Conservation (phyloP, 2,888 invertebrate species). For the Apodemia zela region DNA sequence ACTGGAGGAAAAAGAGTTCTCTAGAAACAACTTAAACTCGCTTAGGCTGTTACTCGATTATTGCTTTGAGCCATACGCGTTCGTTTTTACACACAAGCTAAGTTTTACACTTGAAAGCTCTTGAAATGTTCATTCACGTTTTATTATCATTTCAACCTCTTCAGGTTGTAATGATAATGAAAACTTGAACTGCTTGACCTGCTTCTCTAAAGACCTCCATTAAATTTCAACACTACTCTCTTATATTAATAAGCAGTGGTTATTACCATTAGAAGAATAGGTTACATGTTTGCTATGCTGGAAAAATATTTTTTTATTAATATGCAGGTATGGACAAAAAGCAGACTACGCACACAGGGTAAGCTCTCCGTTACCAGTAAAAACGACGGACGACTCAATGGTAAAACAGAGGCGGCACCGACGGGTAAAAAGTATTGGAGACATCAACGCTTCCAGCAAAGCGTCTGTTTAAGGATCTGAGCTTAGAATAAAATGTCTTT, state of each 20-base stretch:
- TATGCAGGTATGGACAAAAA: constrained; percentile 63
- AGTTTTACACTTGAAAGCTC: no score
- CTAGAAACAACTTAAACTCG: no score
- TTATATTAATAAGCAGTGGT: background rate
- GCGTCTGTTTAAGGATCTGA: constrained; percentile 52
- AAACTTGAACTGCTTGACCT: no score
- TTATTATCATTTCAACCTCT: no score
- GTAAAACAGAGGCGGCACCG: constrained; percentile 80
- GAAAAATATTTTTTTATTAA: constrained; percentile 16
- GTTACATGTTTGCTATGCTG: background rate
- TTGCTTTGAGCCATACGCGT: no score
- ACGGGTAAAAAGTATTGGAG: constrained; percentile 87
- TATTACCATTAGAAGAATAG: background rate
- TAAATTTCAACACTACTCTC: background rate
- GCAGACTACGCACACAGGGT: constrained; percentile 70
- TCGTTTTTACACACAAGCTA: no score
- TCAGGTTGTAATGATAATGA: no score
- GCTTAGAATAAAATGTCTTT: background rate
- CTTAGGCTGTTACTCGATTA: no score
- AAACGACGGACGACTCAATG: constrained; percentile 63
- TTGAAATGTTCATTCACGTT: background rate
- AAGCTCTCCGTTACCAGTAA: constrained; percentile 71
- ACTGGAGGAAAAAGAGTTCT: no score
- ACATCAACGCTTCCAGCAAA: constrained; percentile 83
- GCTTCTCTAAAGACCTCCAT: no score